Evolutionary conservation across 2,888 invertebrate genomes (phyloP), one percentile per base, ranked within the genome.

Genomic region (Aelia acuminata): DNA sequence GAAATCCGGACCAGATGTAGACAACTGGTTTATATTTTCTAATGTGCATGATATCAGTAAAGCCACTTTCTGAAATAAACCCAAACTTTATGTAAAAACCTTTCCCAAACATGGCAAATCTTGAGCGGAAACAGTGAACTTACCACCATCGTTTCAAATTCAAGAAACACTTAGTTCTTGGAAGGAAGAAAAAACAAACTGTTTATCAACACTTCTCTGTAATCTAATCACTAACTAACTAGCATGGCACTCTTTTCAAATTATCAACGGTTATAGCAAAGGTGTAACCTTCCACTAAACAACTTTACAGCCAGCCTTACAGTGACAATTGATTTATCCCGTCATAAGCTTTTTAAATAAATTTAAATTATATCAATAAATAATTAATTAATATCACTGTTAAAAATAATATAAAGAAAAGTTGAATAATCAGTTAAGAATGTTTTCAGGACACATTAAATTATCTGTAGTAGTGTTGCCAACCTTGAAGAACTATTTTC

Each of bases 11-110:
- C 84, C 87, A 35, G 75, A 84, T 13, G 63, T 63, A 47, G 89
- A 89, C n/a, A 89, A 35, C n/a, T 75, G 50, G 50, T 87, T 88
- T 22, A 89, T 84, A 26, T 88, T 87, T n/a, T 89, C 89, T 26
- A 88, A 70, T 39, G 63, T 88, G 50, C 88, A 88, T 26, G 89
- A 89, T 63, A 89, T 84, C 35, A 87, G 84, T 47, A 89, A 49
- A 22, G 53, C 87, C 70, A 89, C 35, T 88, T 89, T 89, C 89
- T 89, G 53, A n/a, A 89, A 89, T 48, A 48, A 48, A 87, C 7
- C 18, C 43, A 88, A n/a, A 26, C 43, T 43, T 43, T 20, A 7
- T 5, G 8, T 43, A 47, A 20, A 43, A 70, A 35, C 35, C 0
- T 70, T 70, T 11, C 7, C 5, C 3, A 7, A 43, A 80, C 22